Evolutionary conservation across 2,888 invertebrate genomes (phyloP).

Genomic region (Sussaba pulchella): DNA sequence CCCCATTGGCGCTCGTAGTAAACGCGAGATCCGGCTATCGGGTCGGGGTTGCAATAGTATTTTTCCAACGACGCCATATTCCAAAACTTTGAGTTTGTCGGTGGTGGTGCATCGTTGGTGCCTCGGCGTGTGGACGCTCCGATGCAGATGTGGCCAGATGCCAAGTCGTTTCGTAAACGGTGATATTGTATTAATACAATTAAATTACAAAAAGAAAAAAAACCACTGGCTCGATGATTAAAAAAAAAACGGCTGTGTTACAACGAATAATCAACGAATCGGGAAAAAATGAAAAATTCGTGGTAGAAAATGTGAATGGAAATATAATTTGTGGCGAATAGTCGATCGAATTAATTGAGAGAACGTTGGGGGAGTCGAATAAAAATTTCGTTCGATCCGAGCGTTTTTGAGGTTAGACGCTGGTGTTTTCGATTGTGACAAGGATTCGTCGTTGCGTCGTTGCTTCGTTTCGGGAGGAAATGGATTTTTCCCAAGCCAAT

Average conservation of each 20-base stretch:
- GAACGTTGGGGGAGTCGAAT: slow-evolving; percentile 5
- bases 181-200: slow-evolving; percentile 15
- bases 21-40: slow-evolving; percentile 41
- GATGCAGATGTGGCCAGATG: neutral
- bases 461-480: slow-evolving; percentile 54
- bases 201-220: slow-evolving; percentile 15
- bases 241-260: slow-evolving; percentile 26
- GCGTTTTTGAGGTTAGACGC: slow-evolving; percentile 53
- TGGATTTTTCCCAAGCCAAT: slow-evolving; percentile 80
- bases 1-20: slow-evolving; percentile 52
- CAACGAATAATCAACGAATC: slow-evolving; percentile 33
- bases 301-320: slow-evolving; percentile 45
- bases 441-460: neutral
- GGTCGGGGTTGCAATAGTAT: slow-evolving; percentile 20
- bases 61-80: slow-evolving; percentile 58
- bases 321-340: slow-evolving; percentile 13
- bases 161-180: slow-evolving; percentile 14
- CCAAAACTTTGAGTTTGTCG: slow-evolving; percentile 44
- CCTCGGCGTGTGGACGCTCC: slow-evolving; percentile 42
- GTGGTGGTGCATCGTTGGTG: slow-evolving; percentile 29
- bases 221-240: neutral
- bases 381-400: slow-evolving; percentile 2
- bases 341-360: slow-evolving; percentile 7
- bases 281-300: slow-evolving; percentile 17
- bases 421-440: slow-evolving; percentile 6